Evolutionary conservation across 92 coral and sea anemone genomes (phyloP).

Genomic region (Porites divaricata): DNA sequence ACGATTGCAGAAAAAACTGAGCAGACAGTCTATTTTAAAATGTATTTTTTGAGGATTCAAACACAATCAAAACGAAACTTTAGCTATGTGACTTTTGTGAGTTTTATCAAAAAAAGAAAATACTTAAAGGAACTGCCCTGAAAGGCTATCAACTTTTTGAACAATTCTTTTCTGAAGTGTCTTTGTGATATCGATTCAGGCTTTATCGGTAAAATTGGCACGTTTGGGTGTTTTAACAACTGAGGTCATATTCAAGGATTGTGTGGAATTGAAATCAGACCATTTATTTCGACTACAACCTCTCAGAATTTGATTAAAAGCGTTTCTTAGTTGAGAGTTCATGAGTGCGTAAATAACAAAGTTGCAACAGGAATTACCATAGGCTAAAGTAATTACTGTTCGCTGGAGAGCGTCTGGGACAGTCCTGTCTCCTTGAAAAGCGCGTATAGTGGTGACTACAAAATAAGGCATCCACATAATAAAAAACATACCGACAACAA

Average conservation of each 20-base stretch:
- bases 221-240: not conserved
- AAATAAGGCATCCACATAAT: conserved; percentile 96
- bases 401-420: conserved; percentile 70
- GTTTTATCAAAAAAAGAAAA: not conserved
- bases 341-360: conserved; percentile 88
- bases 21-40: no score
- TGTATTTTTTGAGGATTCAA: no score
- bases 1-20: no score
- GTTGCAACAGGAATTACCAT: conserved; percentile 88
- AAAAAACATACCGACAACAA: conserved; percentile 89
- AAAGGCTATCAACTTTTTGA: not conserved
- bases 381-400: conserved; percentile 67
- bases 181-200: not conserved
- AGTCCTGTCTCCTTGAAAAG: conserved; percentile 55
- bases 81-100: no score
- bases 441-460: conserved; percentile 78
- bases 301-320: conserved; percentile 67
- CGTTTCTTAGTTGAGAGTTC: conserved; percentile 81
- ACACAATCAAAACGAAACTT: no score
- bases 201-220: not conserved
- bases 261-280: conserved; percentile 11
- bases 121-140: not conserved
- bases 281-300: conserved; percentile 23
- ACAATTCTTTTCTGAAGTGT: not conserved
- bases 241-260: conserved; percentile 22